phyloP scores from a whole-genome alignment of 2,797 vertebrate genomes.

The Trematomus bernacchii region DNA sequence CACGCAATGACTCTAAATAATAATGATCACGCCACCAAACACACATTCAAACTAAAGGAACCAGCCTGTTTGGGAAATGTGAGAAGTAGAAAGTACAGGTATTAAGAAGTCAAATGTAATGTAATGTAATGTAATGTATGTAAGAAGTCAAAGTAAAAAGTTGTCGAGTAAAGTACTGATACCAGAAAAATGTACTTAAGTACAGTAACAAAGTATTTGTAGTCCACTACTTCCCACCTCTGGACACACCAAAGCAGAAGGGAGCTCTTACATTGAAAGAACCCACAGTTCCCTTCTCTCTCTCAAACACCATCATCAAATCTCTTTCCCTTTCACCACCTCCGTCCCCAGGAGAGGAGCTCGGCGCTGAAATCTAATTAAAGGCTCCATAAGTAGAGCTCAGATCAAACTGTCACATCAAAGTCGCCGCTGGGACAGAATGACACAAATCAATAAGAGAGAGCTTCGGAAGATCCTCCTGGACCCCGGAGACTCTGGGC shows the following conservation, averaged over 20 bases:
- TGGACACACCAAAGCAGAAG: constrained; percentile 34
- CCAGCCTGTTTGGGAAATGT: too few species aligned
- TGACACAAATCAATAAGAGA: constrained; percentile 77
- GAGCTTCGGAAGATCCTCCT: constrained; percentile 50
- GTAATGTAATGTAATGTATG: too few species aligned
- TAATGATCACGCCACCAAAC: too few species aligned
- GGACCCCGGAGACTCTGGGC: constrained; percentile 49
- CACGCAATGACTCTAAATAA: too few species aligned
- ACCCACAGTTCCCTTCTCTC: constrained; percentile 28
- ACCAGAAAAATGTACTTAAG: too few species aligned
- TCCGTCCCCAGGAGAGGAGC: constrained; percentile 58
- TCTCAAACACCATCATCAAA: constrained; percentile 56
- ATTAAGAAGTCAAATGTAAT: too few species aligned
- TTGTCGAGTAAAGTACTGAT: too few species aligned
- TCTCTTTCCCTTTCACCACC: constrained; percentile 57
- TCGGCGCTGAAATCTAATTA: constrained; percentile 73
- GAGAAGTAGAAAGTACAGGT: too few species aligned
- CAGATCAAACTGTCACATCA: constrained; percentile 77
- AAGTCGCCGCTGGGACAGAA: constrained; percentile 67
- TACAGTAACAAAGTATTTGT: too few species aligned
- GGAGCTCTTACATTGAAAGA: constrained; percentile 40
- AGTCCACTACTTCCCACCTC: too few species aligned
- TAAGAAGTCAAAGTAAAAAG: too few species aligned
- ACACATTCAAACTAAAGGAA: too few species aligned
- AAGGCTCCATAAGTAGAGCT: constrained; percentile 70